These are phyloP conservation scores for Lonchura striata DNA, from an alignment of 2,113 vertebrate species.

Conservation along the genomic window DNA sequence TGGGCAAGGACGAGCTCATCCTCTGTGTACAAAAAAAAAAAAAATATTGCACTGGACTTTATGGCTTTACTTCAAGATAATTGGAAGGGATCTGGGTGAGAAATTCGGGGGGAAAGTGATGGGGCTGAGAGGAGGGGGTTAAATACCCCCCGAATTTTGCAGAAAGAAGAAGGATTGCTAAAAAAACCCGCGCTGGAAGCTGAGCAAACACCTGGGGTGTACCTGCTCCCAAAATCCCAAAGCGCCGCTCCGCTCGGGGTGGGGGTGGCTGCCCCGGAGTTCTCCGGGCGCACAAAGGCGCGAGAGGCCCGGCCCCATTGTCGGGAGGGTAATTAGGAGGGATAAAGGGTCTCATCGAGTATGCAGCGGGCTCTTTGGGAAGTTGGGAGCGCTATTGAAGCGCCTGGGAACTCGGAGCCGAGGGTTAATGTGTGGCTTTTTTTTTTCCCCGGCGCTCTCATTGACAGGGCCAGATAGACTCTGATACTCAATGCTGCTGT, in stretches of 20 bases:
- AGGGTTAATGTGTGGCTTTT: conserved; percentile 86
- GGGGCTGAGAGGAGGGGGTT: background rate
- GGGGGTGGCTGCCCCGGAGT: background rate
- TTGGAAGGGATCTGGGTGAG: background rate
- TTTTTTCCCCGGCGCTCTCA: conserved; percentile 41
- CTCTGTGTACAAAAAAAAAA: background rate
- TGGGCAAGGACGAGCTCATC: background rate
- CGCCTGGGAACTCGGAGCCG: conserved; percentile 81
- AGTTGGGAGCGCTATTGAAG: conserved; percentile 82
- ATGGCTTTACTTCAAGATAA: background rate
- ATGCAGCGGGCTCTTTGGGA: conserved; percentile 87
- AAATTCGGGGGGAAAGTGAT: background rate
- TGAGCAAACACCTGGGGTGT: background rate
- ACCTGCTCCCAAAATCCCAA: background rate
- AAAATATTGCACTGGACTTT: background rate
- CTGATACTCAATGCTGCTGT: conserved; percentile 80
- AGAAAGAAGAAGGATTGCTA: background rate
- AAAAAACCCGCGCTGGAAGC: background rate
- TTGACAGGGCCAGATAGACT: conserved; percentile 84
- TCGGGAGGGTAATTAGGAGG: conserved; percentile 86
- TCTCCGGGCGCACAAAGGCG: conserved; percentile 54
- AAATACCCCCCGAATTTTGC: background rate
- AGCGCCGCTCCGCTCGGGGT: background rate
- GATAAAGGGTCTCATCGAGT: conserved; percentile 87
- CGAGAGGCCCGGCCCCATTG: conserved; percentile 72